Evolutionary conservation across 2,888 invertebrate genomes (phyloP), one percentile per base, ranked within the genome.

Genomic region (Ptycholaimellus sp.): DNA sequence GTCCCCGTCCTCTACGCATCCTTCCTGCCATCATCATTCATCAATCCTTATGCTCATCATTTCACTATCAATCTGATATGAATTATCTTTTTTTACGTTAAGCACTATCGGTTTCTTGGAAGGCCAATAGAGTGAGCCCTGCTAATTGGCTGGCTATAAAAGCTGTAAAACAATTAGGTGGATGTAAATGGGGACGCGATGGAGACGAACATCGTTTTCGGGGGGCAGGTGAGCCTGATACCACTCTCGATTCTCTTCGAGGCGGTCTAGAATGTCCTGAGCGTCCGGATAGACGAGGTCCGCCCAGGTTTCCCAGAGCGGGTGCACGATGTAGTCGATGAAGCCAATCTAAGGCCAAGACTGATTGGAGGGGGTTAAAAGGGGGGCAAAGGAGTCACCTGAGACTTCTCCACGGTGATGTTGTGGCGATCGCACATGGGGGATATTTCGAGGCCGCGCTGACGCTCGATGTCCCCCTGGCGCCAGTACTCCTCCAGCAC

Each of bases 281-380:
- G 93, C 93, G 59, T 96, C 93, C 2, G 96, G 93, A 64, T 90
- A 87, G 33, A 96, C 93, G 45, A 96, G 69, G 62, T 96, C 93
- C 11, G 85, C 90, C 96, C 96, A 96, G 36, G 93, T 93, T 64
- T 96, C 96, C 85, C 90, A 99, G 43, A 99, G 67, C 2, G 96
- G 96, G 66, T 96, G 93, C 29, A 93, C 93, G 59, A 96, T 96
- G 65, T 90, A 96, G 67, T 96, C 93, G 60, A 96, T 96, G 63
- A 96, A 96, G 51, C 90, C 90, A 59, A 96, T 87, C 72, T 72
- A n/a, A n/a, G n/a, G n/a, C n/a, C n/a, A n/a, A n/a, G n/a, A n/a
- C n/a, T n/a, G n/a, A n/a, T n/a, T n/a, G n/a, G n/a, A n/a, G n/a
- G n/a, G n/a, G n/a, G n/a, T 9, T 9, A 23, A 9, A 23, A 13